Base-by-base conservation (phyloP, 2,888 invertebrate species). In the Tachina grossa region DNA sequence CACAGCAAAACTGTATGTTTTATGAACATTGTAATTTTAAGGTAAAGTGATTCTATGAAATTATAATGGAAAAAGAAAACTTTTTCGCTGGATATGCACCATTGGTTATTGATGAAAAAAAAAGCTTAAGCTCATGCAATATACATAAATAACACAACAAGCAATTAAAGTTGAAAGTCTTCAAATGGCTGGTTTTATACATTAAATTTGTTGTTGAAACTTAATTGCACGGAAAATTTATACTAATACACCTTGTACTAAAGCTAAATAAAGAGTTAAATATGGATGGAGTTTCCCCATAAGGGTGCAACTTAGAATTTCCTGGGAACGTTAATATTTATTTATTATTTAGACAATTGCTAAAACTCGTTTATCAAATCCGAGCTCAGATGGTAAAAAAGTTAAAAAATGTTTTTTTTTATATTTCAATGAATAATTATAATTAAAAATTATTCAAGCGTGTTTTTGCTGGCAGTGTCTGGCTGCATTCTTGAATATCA, bases 1-100 rank as follows among this genome's bases (percentile, higher is more conserved):
- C 11, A 39, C 39, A 16, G 4, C 39, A 43, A 47, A 59, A 69
- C 43, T 19, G 49, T 45, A 59, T 47, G 39, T 59, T 59, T n/a
- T 31, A 53, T 57, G 31, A 22, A 31, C 39, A 16, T 61, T 41
- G 2, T 51, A 16, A 11, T 43, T 41, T 9, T 51, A 39, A 47
- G 22, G 2, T 49, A 39, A 61, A 72, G 49, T 49, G 39, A 59
- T 76, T 55, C 10, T 45, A 31, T 65, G 16, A 16, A 65, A 65
- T 66, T 76, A 65, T 66, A 66, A 76, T 57, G 66, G 57, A 4
- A 55, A 53, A 43, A 66, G 39, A 57, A 47, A 76, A 72, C 45
- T 55, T 66, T 31, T 31, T 31, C 31, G 13, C 39, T 47, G 19
- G 41, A 47, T 57, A 76, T 47, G 66, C 66, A 47, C 39, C 19